Evolutionary conservation across 2,888 invertebrate species (phyloP).

Genomic region (Geophilus truncorum): DNA sequence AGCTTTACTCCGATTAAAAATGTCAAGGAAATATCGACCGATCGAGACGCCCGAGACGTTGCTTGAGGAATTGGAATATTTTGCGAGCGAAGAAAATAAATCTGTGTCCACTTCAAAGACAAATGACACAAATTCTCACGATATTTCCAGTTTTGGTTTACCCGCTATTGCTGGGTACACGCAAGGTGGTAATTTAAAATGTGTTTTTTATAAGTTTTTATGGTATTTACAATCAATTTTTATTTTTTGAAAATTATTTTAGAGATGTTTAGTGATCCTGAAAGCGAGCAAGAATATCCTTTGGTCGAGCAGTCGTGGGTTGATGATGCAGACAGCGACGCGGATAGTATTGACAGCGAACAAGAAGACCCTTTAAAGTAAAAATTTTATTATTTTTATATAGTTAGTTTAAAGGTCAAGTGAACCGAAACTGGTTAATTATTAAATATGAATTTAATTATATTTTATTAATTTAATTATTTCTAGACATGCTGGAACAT

Average conservation of each 20-base stretch:
- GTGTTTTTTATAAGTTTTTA: neutral
- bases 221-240: neutral
- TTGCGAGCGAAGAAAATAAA: conserved; percentile 31
- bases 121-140: neutral
- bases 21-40: conserved; percentile 58
- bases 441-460: too few species aligned
- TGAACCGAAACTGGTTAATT: too few species aligned
- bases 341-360: conserved; percentile 70
- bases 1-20: conserved; percentile 59
- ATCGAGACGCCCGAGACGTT: conserved; percentile 63
- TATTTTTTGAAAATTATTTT: neutral
- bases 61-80: conserved; percentile 60
- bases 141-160: conserved; percentile 6
- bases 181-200: neutral
- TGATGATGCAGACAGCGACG: conserved; percentile 65
- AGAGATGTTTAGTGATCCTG: conserved; percentile 68
- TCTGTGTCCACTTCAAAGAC: neutral
- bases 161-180: conserved; percentile 7
- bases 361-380: conserved; percentile 71
- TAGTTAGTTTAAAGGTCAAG: too few species aligned
- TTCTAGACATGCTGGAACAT: conserved; percentile 75
- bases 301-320: conserved; percentile 57
- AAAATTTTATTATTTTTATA: conserved; percentile 36
- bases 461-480: too few species aligned
- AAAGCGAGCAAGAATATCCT: conserved; percentile 65